Percentiles rank a stretch among this genome's conserved stretches.
phyloP scores from a whole-genome alignment of 1,140 invertebrate species.

The Drosophila ohnishii region DNA sequence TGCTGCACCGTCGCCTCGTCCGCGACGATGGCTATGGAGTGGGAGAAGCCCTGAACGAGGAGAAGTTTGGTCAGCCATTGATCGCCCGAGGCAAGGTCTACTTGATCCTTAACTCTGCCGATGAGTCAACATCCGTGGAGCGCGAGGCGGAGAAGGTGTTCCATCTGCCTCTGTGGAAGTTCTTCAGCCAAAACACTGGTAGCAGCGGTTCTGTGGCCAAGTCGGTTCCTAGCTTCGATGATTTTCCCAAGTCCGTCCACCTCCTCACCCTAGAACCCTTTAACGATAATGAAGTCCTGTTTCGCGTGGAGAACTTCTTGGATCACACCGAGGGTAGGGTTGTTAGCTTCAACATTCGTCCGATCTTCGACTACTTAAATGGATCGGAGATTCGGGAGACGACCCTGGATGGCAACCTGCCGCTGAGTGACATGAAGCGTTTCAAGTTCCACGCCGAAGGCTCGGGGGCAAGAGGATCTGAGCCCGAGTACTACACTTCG shows the following conservation, averaged over 20 bases:
- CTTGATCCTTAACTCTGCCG: conserved; percentile 84
- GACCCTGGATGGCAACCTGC: conserved; percentile 69
- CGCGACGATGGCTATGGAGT: conserved; percentile 97
- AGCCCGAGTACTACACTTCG: conserved; percentile 32
- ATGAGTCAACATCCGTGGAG: conserved; percentile 39
- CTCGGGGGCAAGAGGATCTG: conserved; percentile 18
- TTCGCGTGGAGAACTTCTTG: conserved; percentile 94
- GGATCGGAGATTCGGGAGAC: conserved; percentile 68
- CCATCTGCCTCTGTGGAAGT: conserved; percentile 72
- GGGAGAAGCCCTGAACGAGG: conserved; percentile 95
- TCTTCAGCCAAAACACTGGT: conserved; percentile 77
- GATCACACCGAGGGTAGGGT: conserved; percentile 89
- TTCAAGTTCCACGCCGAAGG: conserved; percentile 72
- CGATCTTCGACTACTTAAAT: conserved; percentile 55
- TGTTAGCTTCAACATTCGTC: conserved; percentile 65
- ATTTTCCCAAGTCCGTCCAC: conserved; percentile 89
- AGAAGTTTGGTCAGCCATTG: conserved; percentile 89
- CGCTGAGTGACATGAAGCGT: conserved; percentile 59
- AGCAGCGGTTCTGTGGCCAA: conserved; percentile 65
- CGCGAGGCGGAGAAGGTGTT: conserved; percentile 62
- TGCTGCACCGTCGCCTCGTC: conserved; percentile 95
- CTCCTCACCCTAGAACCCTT: conserved; percentile 94
- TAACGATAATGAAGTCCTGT: conserved; percentile 87
- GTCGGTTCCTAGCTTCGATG: conserved; percentile 50
- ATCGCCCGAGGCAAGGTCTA: conserved; percentile 92